Evolutionary conservation across 23 tunicate genomes (phyloP).

Genomic region (Trididemnum clinides): DNA sequence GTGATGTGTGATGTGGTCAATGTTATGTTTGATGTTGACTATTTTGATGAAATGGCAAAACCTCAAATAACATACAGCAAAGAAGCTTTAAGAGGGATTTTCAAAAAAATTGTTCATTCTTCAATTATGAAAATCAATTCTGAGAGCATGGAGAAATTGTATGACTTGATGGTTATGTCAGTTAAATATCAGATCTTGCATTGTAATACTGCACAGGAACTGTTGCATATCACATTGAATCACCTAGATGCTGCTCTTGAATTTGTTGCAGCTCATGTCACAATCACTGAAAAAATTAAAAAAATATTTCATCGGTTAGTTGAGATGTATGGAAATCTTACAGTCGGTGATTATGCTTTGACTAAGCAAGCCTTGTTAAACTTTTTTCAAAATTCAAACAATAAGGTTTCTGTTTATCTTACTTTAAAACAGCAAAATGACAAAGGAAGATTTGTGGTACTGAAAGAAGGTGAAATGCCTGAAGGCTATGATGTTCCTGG

Average conservation of each 20-base stretch:
- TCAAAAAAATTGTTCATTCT: conserved; percentile 64
- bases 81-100: conserved; percentile 46
- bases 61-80: conserved; percentile 62
- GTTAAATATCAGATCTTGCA: conserved; percentile 69
- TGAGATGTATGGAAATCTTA: conserved; percentile 30
- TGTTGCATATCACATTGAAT: conserved; percentile 68
- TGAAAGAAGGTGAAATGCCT: conserved; percentile 52
- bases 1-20: conserved; percentile 66
- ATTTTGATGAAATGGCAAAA: conserved; percentile 56
- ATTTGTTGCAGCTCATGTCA: conserved; percentile 35
- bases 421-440: conserved; percentile 62
- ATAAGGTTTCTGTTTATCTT: conserved; percentile 79
- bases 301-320: conserved; percentile 33
- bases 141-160: conserved; percentile 88
- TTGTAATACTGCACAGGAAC: conserved; percentile 25
- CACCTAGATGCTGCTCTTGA: conserved; percentile 67
- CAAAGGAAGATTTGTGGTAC: conserved; percentile 59
- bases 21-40: conserved; percentile 60
- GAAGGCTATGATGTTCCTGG: conserved; percentile 75
- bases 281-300: conserved; percentile 12
- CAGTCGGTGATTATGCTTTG: conserved; percentile 43
- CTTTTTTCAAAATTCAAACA: conserved; percentile 68
- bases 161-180: conserved; percentile 91
- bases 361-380: conserved; percentile 61
- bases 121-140: conserved; percentile 81